These are phyloP conservation scores for Drosophila imparisetae DNA, from an alignment of 2,888 invertebrate species.

Conservation along the genomic window DNA sequence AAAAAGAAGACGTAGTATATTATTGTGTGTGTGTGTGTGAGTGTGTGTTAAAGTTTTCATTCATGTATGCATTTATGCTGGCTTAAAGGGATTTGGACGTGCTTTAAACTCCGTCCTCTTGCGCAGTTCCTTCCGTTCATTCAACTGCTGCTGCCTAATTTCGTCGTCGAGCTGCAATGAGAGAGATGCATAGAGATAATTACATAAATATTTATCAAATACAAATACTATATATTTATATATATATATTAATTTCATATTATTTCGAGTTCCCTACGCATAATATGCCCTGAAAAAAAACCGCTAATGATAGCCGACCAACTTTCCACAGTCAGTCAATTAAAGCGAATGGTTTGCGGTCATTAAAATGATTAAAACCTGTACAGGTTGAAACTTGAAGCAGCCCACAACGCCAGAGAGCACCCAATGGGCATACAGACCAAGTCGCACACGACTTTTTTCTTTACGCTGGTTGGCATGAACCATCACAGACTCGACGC, in stretches of 20 bases:
- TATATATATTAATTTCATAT: background rate
- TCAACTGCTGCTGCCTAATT: slow-evolving; percentile 78
- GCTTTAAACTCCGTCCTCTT: slow-evolving; percentile 83
- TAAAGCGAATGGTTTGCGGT: slow-evolving; percentile 2
- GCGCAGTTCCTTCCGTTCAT: slow-evolving; percentile 78
- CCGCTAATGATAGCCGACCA: background rate
- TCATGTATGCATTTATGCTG: slow-evolving; percentile 17
- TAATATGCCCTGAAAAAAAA: background rate
- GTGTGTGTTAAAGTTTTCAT: slow-evolving; percentile 17
- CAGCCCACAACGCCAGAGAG: background rate
- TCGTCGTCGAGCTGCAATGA: slow-evolving; percentile 81
- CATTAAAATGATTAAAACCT: background rate
- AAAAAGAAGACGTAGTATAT: slow-evolving; percentile 1
- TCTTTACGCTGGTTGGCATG: background rate
- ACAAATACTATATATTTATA: background rate
- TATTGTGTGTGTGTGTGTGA: background rate
- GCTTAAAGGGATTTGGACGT: slow-evolving; percentile 84
- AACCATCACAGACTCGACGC: too few relatives aligned
- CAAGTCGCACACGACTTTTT: background rate
- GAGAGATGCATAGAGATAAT: background rate
- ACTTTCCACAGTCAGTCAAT: background rate
- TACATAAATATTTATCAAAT: background rate
- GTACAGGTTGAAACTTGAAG: background rate
- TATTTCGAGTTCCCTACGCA: background rate
- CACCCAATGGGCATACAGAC: background rate